These are phyloP conservation scores for Eptesicus fuscus DNA, from an alignment of 2,113 vertebrate genomes.

Conservation along the genomic window DNA sequence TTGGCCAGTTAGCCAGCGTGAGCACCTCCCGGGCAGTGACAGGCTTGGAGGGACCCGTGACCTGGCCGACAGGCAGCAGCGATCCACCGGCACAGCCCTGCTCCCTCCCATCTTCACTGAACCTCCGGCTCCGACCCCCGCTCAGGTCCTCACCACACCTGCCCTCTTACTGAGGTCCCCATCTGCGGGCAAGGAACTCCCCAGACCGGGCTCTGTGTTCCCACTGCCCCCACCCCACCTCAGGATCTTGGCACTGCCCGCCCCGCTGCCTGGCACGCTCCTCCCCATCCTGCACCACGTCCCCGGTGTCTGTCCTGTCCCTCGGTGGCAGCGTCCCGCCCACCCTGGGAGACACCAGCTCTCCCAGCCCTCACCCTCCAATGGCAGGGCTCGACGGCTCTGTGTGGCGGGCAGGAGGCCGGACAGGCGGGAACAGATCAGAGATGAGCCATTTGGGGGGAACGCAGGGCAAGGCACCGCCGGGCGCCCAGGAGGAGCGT, in stretches of 20 bases:
- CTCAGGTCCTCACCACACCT: not conserved
- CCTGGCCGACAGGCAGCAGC: not conserved
- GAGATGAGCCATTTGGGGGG: rapidly evolving
- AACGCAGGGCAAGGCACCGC: not conserved
- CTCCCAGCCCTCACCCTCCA: not conserved
- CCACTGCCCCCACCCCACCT: not conserved
- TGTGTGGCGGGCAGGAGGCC: rapidly evolving
- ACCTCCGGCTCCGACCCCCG: rapidly evolving
- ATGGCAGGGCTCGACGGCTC: not conserved
- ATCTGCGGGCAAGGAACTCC: not conserved
- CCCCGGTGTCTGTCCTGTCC: rapidly evolving
- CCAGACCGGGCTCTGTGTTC: not conserved
- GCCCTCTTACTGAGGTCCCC: not conserved
- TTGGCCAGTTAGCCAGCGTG: too few relatives aligned
- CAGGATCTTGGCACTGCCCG: not conserved
- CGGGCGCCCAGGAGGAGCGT: rapidly evolving
- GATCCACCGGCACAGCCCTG: not conserved
- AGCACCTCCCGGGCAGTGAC: not conserved
- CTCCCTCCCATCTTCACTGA: not conserved
- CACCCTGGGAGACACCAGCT: not conserved
- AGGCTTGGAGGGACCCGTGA: too few relatives aligned
- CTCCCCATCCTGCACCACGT: not conserved
- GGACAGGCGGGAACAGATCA: not conserved
- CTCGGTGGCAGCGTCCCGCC: not conserved
- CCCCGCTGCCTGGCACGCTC: not conserved